Evolutionary conservation across 2,113 vertebrate genomes (phyloP), one percentile per base, ranked within the genome.

Genomic region (Crotalus tigris): DNA sequence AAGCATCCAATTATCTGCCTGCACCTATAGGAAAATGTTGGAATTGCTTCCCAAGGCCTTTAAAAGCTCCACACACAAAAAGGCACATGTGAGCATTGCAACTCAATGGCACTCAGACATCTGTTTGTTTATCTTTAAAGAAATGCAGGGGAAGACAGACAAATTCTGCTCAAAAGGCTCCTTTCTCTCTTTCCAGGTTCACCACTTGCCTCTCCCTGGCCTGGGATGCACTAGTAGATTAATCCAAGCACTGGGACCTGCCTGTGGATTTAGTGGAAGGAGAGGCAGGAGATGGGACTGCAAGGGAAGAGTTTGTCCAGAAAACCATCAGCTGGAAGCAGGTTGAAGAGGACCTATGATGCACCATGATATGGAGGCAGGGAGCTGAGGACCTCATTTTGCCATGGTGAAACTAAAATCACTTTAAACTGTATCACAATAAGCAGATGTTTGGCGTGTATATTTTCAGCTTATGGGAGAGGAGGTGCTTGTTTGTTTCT

Each of bases 21-120:
- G 87, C n/a, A 88, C 97, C 97, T 96, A 94, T 92, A 96, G 97
- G 96, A 97, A 93, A 97, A 85, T 13, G 19, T 1, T 94, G 96
- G 97, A 96, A 95, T 97, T 95, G 97, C 97, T 97, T 98, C 97
- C 96, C 95, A 93, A 96, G 97, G 96, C 33, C 96, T 97, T 96
- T 97, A 94, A 97, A 97, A 97, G 94, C 87, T 95, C 93, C 86
- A 17, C 9, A 92, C 95, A 91, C 58, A 95, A 95, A 93, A 95
- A 96, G 95, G 93, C 93, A 92, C 11, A 7, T 51, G 33, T 0
- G 7, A 58, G 0, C 0, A 53, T 96, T 51, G 95, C 69, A 0
- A 55, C 95, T 95, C 92, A 26, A 92, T 1, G 3, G 92, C 21
- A 7, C 92, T 55, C 90, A 94, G 93, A 94, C 54, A 46, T 94